A percentile compares a stretch with the other conserved stretches of the same genome.
These are phyloP conservation scores for Trypoxylus dichotomus DNA, from an alignment of 1,140 invertebrate genomes.

Conservation along the genomic window DNA sequence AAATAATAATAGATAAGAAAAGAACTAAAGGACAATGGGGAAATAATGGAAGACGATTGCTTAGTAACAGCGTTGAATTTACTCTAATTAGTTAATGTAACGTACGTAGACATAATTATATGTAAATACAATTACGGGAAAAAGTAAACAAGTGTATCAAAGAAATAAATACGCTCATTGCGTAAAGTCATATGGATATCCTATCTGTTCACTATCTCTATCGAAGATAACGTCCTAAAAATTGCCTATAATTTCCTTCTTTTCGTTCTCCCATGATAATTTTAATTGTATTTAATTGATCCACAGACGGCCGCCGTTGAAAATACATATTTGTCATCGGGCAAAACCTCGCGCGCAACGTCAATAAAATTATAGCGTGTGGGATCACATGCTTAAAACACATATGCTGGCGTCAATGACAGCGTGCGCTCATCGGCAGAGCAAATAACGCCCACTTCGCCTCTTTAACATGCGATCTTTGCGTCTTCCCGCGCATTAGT, in stretches of 20 bases:
- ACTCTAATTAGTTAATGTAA: too few relatives aligned
- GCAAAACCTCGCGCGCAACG: not conserved
- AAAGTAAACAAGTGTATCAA: too few relatives aligned
- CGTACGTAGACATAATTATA: too few relatives aligned
- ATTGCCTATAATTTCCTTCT: not conserved
- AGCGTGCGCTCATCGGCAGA: not conserved
- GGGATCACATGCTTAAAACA: slow-evolving; percentile 16
- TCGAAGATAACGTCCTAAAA: not conserved
- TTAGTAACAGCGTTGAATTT: too few relatives aligned
- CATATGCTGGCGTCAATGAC: slow-evolving; percentile 20
- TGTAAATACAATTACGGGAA: too few relatives aligned
- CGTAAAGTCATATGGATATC: too few relatives aligned
- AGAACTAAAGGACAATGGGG: too few relatives aligned
- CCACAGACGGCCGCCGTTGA: slow-evolving; percentile 1
- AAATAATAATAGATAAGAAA: too few relatives aligned
- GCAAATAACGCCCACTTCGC: slow-evolving; percentile 11
- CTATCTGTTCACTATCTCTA: not conserved
- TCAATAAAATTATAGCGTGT: not conserved
- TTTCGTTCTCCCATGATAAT: not conserved
- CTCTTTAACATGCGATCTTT: slow-evolving; percentile 9
- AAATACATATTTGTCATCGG: slow-evolving; percentile 11
- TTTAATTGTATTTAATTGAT: slow-evolving; percentile 14
- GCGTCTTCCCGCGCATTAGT: slow-evolving; percentile 14
- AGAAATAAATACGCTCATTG: too few relatives aligned
- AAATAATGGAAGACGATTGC: too few relatives aligned